These are phyloP conservation scores for Psittacus erithacus DNA, from an alignment of 2,113 vertebrate genomes.

Conservation along the genomic window DNA sequence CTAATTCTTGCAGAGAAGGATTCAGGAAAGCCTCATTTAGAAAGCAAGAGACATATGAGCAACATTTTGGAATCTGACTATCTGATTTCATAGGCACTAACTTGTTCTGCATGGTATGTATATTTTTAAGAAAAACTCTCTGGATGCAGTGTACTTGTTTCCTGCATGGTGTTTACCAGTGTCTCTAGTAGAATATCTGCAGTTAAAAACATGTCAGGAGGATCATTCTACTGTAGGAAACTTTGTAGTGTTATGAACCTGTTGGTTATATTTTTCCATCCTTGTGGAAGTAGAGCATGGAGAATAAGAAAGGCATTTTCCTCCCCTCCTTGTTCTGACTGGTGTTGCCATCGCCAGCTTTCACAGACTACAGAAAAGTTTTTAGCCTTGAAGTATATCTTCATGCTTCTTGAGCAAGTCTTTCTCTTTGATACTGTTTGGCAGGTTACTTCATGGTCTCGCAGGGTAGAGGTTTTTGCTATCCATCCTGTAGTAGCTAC, in stretches of 20 bases:
- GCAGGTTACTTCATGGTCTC: background rate
- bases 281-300: background rate
- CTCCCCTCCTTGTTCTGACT: background rate
- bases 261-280: background rate
- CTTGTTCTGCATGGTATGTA: background rate
- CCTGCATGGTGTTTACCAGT: background rate
- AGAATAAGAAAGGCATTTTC: background rate
- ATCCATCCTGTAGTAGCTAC: background rate
- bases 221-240: background rate
- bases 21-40: background rate
- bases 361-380: background rate
- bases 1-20: background rate
- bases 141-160: background rate
- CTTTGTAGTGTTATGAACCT: background rate
- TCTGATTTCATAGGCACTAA: background rate
- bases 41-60: background rate
- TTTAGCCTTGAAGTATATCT: background rate
- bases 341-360: background rate
- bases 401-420: background rate
- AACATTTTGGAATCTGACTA: background rate
- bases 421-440: background rate
- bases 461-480: background rate
- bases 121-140: background rate
- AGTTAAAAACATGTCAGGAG: background rate
- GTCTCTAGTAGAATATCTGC: background rate